A percentile compares a stretch with the other conserved stretches of the same genome.
phyloP scores from a whole-genome alignment of 2,888 invertebrate genomes.

The Thumatha senex region DNA sequence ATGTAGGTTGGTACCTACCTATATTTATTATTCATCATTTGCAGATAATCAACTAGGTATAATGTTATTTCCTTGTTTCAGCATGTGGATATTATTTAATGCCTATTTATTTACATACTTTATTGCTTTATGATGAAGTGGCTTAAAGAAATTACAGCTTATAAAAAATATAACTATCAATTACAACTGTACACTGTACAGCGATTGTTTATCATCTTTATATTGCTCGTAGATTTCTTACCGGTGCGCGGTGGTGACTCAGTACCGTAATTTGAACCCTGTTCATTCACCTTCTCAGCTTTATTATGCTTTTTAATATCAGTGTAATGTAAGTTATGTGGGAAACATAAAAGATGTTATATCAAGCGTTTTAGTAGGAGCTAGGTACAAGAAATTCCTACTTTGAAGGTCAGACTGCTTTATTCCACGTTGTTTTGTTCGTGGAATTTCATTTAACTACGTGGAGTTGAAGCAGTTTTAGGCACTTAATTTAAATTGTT shows the following conservation, averaged over 20 bases:
- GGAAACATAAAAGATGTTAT: constrained; percentile 35
- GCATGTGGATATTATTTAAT: neutral
- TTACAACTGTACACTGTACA: neutral
- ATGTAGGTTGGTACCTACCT: no score
- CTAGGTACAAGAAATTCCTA: constrained; percentile 43
- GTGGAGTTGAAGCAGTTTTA: constrained; percentile 40
- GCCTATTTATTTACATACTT: neutral
- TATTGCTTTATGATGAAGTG: neutral
- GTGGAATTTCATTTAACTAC: constrained; percentile 41
- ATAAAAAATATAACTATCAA: neutral
- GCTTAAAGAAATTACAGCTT: neutral
- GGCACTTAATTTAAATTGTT: constrained; percentile 35
- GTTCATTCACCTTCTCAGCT: constrained; percentile 13
- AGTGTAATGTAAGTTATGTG: constrained; percentile 11
- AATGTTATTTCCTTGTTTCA: neutral
- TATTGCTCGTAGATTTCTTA: constrained; percentile 2
- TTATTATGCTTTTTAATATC: constrained; percentile 11
- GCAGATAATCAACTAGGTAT: no score
- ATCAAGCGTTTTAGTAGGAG: constrained; percentile 19
- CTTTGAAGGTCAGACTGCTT: constrained; percentile 44
- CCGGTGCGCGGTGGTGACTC: constrained; percentile 12
- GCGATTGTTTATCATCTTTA: constrained; percentile 10
- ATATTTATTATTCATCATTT: no score
- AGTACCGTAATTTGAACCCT: constrained; percentile 8
- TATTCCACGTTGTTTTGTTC: constrained; percentile 37